Conservation (phyloP, 2,797 vertebrate genomes). For the Nannoperca obscura region DNA sequence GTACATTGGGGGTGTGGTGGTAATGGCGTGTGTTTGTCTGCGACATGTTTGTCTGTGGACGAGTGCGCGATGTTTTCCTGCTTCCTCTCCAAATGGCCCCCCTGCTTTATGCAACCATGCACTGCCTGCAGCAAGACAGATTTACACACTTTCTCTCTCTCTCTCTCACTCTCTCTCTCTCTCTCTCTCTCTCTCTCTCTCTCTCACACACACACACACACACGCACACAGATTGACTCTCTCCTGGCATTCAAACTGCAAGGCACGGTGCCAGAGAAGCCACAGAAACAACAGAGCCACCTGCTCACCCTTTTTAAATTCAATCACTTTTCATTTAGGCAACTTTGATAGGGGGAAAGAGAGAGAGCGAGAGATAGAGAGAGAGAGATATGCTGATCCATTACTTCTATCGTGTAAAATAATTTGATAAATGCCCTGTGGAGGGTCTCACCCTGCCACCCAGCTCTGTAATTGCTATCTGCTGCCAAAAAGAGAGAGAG, state of each 20-base stretch:
- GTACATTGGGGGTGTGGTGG: slow-evolving; percentile 73
- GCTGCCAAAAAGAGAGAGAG: slow-evolving; percentile 56
- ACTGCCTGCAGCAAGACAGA: slow-evolving; percentile 43
- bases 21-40: slow-evolving; percentile 10
- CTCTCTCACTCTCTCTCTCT: slow-evolving; percentile 2
- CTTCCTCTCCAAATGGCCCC: slow-evolving; percentile 62
- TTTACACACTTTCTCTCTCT: slow-evolving; percentile 22
- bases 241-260: slow-evolving; percentile 65
- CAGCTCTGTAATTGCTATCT: slow-evolving; percentile 60
- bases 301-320: slow-evolving; percentile 73
- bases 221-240: slow-evolving; percentile 46
- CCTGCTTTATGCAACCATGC: slow-evolving; percentile 60
- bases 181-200: slow-evolving; percentile 4
- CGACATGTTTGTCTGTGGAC: slow-evolving; percentile 30
- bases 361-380: slow-evolving; percentile 25
- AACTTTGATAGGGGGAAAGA: slow-evolving; percentile 47
- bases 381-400: slow-evolving; percentile 66
- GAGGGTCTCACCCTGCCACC: slow-evolving; percentile 54
- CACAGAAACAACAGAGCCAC: slow-evolving; percentile 73
- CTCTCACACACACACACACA: slow-evolving; percentile 14
- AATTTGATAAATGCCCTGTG: slow-evolving; percentile 71
- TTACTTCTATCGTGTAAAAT: slow-evolving; percentile 69
- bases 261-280: slow-evolving; percentile 67
- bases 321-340: slow-evolving; percentile 72
- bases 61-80: slow-evolving; percentile 33